phyloP scores from a whole-genome alignment of 53 echinoderm and acorn worm genomes.

The Luidia sarsii region DNA sequence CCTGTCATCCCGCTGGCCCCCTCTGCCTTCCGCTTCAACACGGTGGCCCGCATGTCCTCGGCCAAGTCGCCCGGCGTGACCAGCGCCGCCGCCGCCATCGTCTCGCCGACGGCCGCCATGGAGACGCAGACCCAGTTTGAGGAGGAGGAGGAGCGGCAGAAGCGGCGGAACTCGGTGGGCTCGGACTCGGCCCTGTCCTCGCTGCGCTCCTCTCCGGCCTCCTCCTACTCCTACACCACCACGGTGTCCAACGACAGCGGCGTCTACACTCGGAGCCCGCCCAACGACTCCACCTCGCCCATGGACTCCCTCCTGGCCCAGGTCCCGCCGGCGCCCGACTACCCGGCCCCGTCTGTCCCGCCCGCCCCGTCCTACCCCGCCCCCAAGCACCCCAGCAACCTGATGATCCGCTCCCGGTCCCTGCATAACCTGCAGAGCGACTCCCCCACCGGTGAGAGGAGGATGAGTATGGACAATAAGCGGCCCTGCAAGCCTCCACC shows the following conservation, averaged over 20 bases:
- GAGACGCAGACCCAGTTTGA: slow-evolving; percentile 46
- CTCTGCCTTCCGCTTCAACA: slow-evolving; percentile 68
- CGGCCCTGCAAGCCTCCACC: slow-evolving; percentile 66
- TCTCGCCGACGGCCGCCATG: slow-evolving; percentile 15
- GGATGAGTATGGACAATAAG: slow-evolving; percentile 46
- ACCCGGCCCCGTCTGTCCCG: slow-evolving; percentile 39
- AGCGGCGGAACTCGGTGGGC: slow-evolving; percentile 63
- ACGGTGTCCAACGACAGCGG: slow-evolving; percentile 78
- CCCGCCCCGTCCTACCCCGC: slow-evolving; percentile 33
- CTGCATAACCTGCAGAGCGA: slow-evolving; percentile 12
- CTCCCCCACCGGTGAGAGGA: slow-evolving; percentile 15
- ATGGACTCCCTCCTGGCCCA: slow-evolving; percentile 33
- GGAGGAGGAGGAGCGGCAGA: slow-evolving; percentile 32
- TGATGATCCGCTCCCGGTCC: slow-evolving; percentile 27
- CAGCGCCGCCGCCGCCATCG: slow-evolving; percentile 21
- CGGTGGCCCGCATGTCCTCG: slow-evolving; percentile 77
- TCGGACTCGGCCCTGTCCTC: slow-evolving; percentile 87
- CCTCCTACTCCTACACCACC: slow-evolving; percentile 76
- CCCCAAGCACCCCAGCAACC: slow-evolving; percentile 2
- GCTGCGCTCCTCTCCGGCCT: slow-evolving; percentile 79
- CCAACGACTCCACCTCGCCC: slow-evolving; percentile 34
- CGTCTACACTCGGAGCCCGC: slow-evolving; percentile 56
- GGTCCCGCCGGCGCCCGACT: slow-evolving; percentile 41
- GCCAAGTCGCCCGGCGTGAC: slow-evolving; percentile 2
- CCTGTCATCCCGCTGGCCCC: slow-evolving; percentile 65